Evolutionary conservation across 2,113 vertebrate genomes (phyloP), one percentile per base, ranked within the genome.

Genomic region (Ia io): DNA sequence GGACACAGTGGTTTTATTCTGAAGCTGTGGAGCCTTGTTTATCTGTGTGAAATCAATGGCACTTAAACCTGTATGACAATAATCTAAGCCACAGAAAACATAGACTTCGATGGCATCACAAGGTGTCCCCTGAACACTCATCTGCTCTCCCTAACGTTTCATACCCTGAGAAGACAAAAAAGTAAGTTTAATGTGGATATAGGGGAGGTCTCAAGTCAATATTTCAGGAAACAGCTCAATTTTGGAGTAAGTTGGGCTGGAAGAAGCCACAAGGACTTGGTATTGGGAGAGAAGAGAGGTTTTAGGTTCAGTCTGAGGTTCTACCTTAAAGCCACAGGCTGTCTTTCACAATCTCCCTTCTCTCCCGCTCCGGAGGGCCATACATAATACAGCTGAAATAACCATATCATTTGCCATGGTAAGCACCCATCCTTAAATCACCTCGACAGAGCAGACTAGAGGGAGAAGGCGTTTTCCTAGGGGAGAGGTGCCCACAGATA

Each of bases 201-300:
- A 17, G 3, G 32, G 3, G 3, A 22, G 3, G n/a, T 23, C 32
- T 44, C 47, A 85, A 32, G 30, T 16, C 63, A 32, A 1, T 69
- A 79, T 88, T 78, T 94, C 83, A 97, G 71, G 79, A 40, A 74
- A 70, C 2, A 42, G 49, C 47, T 93, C n/a, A 63, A 65, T 78
- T 71, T 40, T 40, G 14, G 86, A 9, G 0, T 22, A 23, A 10
- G 9, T 5, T 40, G 5, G 10, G 20, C 59, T 91, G 22, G 80
- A 89, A 23, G 30, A 71, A 73, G 61, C 9, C 8, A n/a, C 3
- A 42, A 9, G 32, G 28, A 28, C 4, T 56, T 16, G 25, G 18
- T 51, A 20, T 42, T 12, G 30, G 23, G 4, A 87, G 30, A 76
- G 25, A 44, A 65, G 28, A 20, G 17, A 71, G 16, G 23, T 25